Evolutionary conservation across 2,888 invertebrate species (phyloP).

Genomic region (Phrixothrix hirtus): DNA sequence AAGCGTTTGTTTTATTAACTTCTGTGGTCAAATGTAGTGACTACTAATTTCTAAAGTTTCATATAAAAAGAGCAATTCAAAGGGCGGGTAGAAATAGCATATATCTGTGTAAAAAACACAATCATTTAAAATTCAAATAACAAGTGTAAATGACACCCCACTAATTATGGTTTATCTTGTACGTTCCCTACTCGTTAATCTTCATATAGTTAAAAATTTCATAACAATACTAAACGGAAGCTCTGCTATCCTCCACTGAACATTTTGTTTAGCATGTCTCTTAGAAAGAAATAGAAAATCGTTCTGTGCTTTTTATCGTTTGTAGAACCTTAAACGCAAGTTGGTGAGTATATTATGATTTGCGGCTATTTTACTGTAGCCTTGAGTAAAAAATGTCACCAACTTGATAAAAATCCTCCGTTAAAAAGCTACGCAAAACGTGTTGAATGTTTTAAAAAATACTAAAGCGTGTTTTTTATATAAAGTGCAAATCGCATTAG

Average conservation of each 20-base stretch:
- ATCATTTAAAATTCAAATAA: constrained; percentile 58
- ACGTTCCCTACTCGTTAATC: constrained; percentile 54
- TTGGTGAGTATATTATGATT: constrained; percentile 33
- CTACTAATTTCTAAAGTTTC: constrained; percentile 15
- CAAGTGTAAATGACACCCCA: constrained; percentile 59
- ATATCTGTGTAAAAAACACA: constrained; percentile 37
- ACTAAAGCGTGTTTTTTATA: not conserved
- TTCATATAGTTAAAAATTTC: constrained; percentile 54
- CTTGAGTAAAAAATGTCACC: constrained; percentile 29
- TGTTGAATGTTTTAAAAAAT: constrained; percentile 16
- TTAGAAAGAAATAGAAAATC: constrained; percentile 11
- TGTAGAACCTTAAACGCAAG: constrained; percentile 26
- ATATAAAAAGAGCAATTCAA: constrained; percentile 34
- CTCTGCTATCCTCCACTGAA: constrained; percentile 4
- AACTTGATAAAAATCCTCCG: constrained; percentile 34
- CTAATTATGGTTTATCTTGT: constrained; percentile 59
- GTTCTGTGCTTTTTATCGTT: constrained; percentile 20
- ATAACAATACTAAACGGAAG: constrained; percentile 33
- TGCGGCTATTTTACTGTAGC: constrained; percentile 24
- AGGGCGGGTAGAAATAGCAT: constrained; percentile 42
- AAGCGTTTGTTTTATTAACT: too few species aligned
- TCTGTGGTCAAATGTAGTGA: constrained; percentile 5
- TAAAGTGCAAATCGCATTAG: too few species aligned
- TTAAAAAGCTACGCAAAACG: constrained; percentile 33
- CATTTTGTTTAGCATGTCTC: not conserved